Evolutionary conservation across 1,140 invertebrate species (phyloP).

Genomic region (Hyles euphorbiae): DNA sequence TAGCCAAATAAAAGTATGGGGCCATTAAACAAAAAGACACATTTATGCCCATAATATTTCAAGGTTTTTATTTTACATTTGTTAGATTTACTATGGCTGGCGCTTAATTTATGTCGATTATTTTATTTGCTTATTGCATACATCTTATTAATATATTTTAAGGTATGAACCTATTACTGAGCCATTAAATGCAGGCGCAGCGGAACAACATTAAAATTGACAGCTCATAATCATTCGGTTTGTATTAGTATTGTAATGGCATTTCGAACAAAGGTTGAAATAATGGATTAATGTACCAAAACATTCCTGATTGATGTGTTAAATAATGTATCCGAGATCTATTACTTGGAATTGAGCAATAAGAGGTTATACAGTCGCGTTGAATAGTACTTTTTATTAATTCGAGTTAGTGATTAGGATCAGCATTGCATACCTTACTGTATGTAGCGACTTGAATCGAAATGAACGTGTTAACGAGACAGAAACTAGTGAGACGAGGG

Average conservation of each 20-base stretch:
- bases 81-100: constrained; percentile 40
- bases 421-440: constrained; percentile 25
- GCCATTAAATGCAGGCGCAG: too few species aligned
- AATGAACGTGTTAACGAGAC: constrained; percentile 44
- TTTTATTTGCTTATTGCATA: constrained; percentile 47
- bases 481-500: constrained; percentile 39
- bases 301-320: too few species aligned
- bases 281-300: too few species aligned
- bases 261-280: too few species aligned
- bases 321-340: too few species aligned
- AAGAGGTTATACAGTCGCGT: too few species aligned
- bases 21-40: constrained; percentile 46
- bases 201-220: too few species aligned
- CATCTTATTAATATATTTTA: constrained; percentile 2
- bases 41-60: constrained; percentile 45
- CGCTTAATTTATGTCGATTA: constrained; percentile 35
- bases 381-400: too few species aligned
- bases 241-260: too few species aligned
- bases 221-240: too few species aligned
- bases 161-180: too few species aligned
- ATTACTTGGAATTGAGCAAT: too few species aligned
- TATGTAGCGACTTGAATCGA: constrained; percentile 27
- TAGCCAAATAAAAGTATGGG: constrained; percentile 45
- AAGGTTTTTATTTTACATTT: constrained; percentile 43
- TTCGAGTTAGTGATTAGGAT: constrained; percentile 5